A percentile compares a stretch with the other conserved stretches of the same genome.
Evolutionary conservation across 2,113 vertebrate species (phyloP).

Genomic region (Sylvilagus bachmani): DNA sequence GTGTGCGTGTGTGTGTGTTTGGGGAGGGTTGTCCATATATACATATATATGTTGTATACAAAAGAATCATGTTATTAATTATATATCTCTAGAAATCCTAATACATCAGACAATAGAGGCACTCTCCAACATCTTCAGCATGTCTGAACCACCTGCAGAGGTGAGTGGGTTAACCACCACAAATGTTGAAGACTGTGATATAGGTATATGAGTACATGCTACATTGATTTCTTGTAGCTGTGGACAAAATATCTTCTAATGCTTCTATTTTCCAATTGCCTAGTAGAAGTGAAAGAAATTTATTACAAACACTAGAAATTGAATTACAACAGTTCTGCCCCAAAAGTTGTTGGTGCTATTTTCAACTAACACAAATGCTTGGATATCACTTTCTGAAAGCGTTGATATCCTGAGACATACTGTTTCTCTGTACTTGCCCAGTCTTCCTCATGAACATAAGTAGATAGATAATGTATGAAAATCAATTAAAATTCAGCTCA

Average conservation of each 20-base stretch:
- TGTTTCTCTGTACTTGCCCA: not conserved
- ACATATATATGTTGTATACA: not conserved
- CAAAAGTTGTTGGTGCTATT: not conserved
- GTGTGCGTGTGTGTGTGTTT: too few species aligned
- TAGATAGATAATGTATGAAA: not conserved
- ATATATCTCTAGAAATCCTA: not conserved
- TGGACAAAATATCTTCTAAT: not conserved
- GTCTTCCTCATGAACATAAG: not conserved
- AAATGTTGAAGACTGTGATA: not conserved
- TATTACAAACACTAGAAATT: not conserved
- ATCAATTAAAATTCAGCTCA: not conserved
- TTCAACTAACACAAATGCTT: not conserved
- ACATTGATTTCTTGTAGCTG: not conserved
- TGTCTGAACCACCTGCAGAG: not conserved
- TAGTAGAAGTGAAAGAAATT: constrained; percentile 4
- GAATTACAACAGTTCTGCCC: not conserved
- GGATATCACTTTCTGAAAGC: not conserved
- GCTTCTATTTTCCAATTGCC: not conserved
- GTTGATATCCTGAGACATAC: not conserved
- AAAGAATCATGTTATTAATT: not conserved
- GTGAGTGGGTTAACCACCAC: not conserved
- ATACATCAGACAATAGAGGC: not conserved
- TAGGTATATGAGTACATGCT: not conserved
- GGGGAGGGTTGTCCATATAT: too few species aligned
- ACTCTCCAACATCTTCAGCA: not conserved